Percentiles rank a stretch among this genome's conserved stretches.
Evolutionary conservation across 2,888 invertebrate species (phyloP).

Genomic region (Sepiola atlantica): DNA sequence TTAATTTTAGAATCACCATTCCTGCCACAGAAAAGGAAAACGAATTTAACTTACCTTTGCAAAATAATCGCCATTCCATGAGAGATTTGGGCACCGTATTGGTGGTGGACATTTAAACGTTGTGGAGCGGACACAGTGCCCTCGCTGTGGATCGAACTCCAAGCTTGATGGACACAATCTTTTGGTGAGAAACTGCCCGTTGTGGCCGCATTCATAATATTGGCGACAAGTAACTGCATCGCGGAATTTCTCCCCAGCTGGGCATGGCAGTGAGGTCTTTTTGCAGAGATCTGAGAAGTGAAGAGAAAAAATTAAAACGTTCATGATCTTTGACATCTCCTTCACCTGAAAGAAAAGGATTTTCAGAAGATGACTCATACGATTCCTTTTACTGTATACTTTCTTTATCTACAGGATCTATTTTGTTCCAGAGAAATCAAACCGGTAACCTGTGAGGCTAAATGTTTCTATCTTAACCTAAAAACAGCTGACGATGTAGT

Average conservation of each 20-base stretch:
- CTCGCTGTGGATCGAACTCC: conserved; percentile 46
- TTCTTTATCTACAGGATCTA: too few relatives aligned
- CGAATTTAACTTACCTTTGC: neutral
- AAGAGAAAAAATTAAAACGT: neutral
- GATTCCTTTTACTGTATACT: too few relatives aligned
- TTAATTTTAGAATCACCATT: too few relatives aligned
- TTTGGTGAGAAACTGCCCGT: conserved; percentile 47
- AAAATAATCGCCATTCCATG: neutral
- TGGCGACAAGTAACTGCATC: conserved; percentile 47
- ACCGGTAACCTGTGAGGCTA: too few relatives aligned
- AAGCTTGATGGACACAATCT: conserved; percentile 46
- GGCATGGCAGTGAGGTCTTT: conserved; percentile 46
- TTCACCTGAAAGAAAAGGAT: neutral
- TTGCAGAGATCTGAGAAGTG: conserved; percentile 47
- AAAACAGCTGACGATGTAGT: too few relatives aligned
- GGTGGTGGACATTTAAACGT: conserved; percentile 47
- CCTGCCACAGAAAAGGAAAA: neutral
- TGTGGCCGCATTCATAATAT: conserved; percentile 48
- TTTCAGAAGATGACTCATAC: neutral
- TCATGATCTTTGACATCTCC: neutral
- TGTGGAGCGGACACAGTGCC: neutral
- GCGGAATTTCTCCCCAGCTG: conserved; percentile 48
- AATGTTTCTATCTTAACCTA: too few relatives aligned
- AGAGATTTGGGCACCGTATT: conserved; percentile 41
- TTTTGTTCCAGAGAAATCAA: too few relatives aligned